Base-by-base conservation (phyloP, 2,888 invertebrate genomes). In the Deroplatys truncata region DNA sequence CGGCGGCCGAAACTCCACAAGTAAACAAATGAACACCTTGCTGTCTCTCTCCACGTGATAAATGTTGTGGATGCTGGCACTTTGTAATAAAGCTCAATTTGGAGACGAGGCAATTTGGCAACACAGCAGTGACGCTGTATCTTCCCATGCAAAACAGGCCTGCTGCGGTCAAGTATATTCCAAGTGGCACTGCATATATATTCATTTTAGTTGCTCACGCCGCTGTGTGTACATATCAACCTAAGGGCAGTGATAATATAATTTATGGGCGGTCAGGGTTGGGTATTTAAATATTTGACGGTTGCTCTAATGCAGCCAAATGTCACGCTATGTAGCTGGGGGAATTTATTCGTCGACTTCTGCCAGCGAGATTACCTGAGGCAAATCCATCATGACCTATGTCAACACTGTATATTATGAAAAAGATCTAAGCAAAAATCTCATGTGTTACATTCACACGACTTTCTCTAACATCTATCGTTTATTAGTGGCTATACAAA, bases 21-120 rank as follows among this genome's bases (percentile, higher is more conserved):
- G 82, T 86, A 86, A 86, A 86, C 86, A 86, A 86, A 86, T 86
- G 86, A 86, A 86, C 88, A 28, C 88, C 84, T 84, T 49, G 16
- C 84, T 28, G 16, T 28, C 28, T 28, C 43, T 83, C 56, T 35
- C 28, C 83, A 49, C 31, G 43, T 88, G 88, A 88, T 88, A 84
- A 88, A 88, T 88, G 84, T 82, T 84, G 49, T 83, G 43, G 43
- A 88, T n/a, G 88, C 35, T 31, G 35, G 28, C 28, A 35, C 88
- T n/a, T 28, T 83, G 83, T 88, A 88, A 83, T 88, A 88, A 89
- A 85, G 85, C 89, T 89, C 85, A 89, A 89, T 89, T 89, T 89
- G 84, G 56, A 31, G 29, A 20, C 28, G n/a, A 28, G 84, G 28
- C 43, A 35, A 83, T 25, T 13, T 83, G 88, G 82, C 35, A 83